These are phyloP conservation scores for Solen grandis DNA, from an alignment of 1,140 invertebrate species.

Conservation along the genomic window DNA sequence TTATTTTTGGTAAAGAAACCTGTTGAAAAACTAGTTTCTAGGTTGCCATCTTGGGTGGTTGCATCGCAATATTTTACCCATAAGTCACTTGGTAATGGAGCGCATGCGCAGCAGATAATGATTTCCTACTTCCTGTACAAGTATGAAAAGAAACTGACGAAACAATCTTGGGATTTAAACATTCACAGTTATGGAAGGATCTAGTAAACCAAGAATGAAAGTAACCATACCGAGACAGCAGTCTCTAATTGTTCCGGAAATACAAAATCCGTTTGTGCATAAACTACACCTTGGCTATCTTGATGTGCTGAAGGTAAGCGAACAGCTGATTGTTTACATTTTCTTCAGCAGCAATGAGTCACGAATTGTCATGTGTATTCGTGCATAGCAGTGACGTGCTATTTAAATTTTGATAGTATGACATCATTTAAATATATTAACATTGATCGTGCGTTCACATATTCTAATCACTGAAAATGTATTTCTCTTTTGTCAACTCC, in stretches of 20 bases:
- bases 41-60: constrained; percentile 79
- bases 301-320: constrained; percentile 67
- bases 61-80: constrained; percentile 74
- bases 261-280: constrained; percentile 74
- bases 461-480: too few relatives aligned
- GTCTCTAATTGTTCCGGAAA: constrained; percentile 69
- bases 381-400: too few relatives aligned
- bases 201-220: constrained; percentile 70
- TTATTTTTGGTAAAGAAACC: constrained; percentile 32
- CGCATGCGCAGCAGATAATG: constrained; percentile 17
- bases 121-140: constrained; percentile 14
- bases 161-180: background rate
- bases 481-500: too few relatives aligned
- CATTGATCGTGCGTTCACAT: too few relatives aligned
- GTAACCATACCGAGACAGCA: constrained; percentile 62
- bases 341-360: background rate
- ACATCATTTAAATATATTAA: too few relatives aligned
- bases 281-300: constrained; percentile 62
- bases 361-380: constrained; percentile 4
- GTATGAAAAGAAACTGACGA: background rate
- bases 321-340: background rate
- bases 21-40: constrained; percentile 55
- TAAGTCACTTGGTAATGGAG: constrained; percentile 39
- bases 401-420: too few relatives aligned
- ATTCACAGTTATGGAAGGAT: too few relatives aligned